Conservation (phyloP, 2,797 vertebrate genomes). For the Manis pentadactyla region DNA sequence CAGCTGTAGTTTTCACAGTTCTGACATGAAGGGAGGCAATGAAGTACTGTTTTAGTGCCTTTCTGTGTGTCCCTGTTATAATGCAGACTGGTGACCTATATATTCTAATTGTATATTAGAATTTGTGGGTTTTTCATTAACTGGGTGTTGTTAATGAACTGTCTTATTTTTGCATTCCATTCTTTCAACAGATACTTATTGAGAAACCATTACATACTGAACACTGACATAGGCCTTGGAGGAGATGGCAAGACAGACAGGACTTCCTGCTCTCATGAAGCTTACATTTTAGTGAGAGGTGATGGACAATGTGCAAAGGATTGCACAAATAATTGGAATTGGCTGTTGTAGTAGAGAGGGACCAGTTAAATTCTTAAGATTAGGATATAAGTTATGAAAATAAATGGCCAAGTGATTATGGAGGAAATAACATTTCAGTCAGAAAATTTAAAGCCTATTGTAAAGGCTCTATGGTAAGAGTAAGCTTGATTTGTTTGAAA, state of each 20-base stretch:
- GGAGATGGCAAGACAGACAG: not conserved
- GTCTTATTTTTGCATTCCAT: not conserved
- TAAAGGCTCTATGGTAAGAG: not conserved
- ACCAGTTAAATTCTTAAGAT: not conserved
- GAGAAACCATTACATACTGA: not conserved
- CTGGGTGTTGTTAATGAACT: not conserved
- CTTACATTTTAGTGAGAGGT: not conserved
- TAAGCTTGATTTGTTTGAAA: not conserved
- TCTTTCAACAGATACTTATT: conserved; percentile 4
- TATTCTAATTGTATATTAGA: not conserved
- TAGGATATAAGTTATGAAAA: not conserved
- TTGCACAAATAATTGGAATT: not conserved
- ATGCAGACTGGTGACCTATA: not conserved
- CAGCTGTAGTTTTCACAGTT: not conserved
- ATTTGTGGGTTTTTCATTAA: not conserved
- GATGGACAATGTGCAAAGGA: not conserved
- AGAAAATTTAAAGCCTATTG: not conserved
- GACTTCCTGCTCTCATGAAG: not conserved
- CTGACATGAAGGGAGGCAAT: not conserved
- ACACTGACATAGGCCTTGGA: not conserved
- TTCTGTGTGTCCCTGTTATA: not conserved
- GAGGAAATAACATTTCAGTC: not conserved
- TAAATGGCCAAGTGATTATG: not conserved
- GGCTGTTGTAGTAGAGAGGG: not conserved
- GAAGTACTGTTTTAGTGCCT: not conserved